Conservation (phyloP, 2,113 vertebrate species). For the Shinisaurus crocodilurus region DNA sequence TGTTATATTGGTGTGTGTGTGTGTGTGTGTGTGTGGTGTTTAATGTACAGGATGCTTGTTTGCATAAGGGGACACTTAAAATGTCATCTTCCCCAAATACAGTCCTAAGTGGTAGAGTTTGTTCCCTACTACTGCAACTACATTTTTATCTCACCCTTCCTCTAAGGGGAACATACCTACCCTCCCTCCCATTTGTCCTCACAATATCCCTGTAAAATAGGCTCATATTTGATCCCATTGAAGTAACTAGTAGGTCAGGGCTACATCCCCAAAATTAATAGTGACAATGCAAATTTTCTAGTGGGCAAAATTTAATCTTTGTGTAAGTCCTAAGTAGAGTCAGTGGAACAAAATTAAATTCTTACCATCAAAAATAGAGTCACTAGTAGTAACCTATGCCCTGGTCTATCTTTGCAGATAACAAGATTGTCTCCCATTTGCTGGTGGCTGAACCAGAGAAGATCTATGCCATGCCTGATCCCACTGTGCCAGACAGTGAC, state of each 20-base stretch:
- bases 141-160: neutral
- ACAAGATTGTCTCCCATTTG: constrained; percentile 99
- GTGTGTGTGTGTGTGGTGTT: neutral
- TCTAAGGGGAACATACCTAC: neutral
- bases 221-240: neutral
- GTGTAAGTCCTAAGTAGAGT: neutral
- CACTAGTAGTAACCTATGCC: constrained; percentile 65
- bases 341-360: neutral
- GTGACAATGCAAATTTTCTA: neutral
- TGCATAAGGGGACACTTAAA: neutral
- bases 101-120: neutral
- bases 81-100: neutral
- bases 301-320: constrained; percentile 2
- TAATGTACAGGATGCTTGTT: neutral
- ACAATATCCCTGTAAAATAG: neutral
- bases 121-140: too few relatives aligned
- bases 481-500: constrained; percentile 97
- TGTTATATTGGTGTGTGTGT: neutral
- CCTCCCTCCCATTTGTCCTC: neutral
- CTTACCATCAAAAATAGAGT: neutral
- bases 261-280: neutral
- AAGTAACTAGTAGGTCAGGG: neutral
- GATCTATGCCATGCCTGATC: constrained; percentile 99
- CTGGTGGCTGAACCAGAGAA: constrained; percentile 99
- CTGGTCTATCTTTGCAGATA: constrained; percentile 92